Percentiles rank a stretch among this genome's conserved stretches.
Conservation (phyloP, 2,113 vertebrate genomes). For the Silurus meridionalis region DNA sequence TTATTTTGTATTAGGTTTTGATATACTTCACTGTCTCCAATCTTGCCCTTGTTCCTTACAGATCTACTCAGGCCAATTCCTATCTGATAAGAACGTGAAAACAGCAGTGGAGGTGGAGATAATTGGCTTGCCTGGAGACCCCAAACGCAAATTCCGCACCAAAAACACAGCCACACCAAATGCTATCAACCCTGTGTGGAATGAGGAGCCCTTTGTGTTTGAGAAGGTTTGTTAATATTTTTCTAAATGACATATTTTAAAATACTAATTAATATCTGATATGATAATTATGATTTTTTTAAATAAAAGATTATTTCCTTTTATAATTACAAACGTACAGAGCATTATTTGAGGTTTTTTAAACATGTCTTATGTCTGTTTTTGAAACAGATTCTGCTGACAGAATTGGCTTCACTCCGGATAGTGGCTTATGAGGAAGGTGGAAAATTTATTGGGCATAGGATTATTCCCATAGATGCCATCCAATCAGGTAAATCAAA, state of each 20-base stretch:
- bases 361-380: constrained; percentile 21
- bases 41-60: constrained; percentile 48
- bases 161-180: constrained; percentile 84
- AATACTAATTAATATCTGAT: not conserved
- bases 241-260: not conserved
- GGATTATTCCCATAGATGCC: constrained; percentile 88
- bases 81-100: constrained; percentile 88
- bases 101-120: constrained; percentile 92
- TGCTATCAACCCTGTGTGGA: constrained; percentile 95
- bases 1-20: not conserved
- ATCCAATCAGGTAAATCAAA: constrained; percentile 82
- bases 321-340: not conserved
- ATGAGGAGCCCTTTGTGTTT: constrained; percentile 94
- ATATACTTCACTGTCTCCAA: not conserved
- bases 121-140: constrained; percentile 89
- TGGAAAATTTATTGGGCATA: constrained; percentile 92
- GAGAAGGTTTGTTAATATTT: constrained; percentile 81
- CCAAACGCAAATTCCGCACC: constrained; percentile 91
- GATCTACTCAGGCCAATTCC: constrained; percentile 96
- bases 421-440: constrained; percentile 90
- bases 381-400: constrained; percentile 83
- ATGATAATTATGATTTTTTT: not conserved
- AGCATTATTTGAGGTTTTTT: not conserved
- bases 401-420: constrained; percentile 88
- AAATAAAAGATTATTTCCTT: not conserved